Evolutionary conservation across 2,888 invertebrate species (phyloP).

Genomic region (Agapetus fuscipes): DNA sequence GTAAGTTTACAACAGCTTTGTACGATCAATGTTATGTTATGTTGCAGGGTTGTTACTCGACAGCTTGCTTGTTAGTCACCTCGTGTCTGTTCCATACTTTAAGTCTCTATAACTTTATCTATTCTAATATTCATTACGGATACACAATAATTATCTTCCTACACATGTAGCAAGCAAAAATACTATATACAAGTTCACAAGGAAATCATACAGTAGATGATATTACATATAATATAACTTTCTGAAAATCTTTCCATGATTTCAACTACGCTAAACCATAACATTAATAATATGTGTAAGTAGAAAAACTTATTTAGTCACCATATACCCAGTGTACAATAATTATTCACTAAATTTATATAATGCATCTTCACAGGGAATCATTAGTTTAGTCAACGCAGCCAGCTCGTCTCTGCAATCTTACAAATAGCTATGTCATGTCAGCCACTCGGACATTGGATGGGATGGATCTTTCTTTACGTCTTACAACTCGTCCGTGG

Average conservation of each 20-base stretch:
- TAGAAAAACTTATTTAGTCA: conserved; percentile 21
- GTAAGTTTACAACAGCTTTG: conserved; percentile 20
- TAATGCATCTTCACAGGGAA: too few relatives aligned
- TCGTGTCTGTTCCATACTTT: conserved; percentile 11
- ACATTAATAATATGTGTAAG: conserved; percentile 19
- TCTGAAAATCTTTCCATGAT: conserved; percentile 21
- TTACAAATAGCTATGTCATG: too few relatives aligned
- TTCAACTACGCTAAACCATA: conserved; percentile 18
- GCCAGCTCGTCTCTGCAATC: too few relatives aligned
- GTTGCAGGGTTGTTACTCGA: neutral
- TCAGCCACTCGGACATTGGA: too few relatives aligned
- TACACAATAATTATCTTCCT: conserved; percentile 19
- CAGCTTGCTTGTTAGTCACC: conserved; percentile 3
- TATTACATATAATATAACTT: conserved; percentile 13
- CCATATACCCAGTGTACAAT: conserved; percentile 20
- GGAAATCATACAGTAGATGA: conserved; percentile 13
- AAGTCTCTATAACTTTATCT: conserved; percentile 17
- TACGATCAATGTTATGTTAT: conserved; percentile 16
- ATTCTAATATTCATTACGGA: conserved; percentile 17
- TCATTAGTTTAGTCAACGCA: too few relatives aligned
- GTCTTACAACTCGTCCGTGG: too few relatives aligned
- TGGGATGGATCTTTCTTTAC: too few relatives aligned
- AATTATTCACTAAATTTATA: too few relatives aligned
- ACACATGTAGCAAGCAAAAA: conserved; percentile 22
- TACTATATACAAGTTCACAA: conserved; percentile 21